Base-by-base conservation (phyloP, 2,113 vertebrate species). In the Ophthalmolycus amberensis region DNA sequence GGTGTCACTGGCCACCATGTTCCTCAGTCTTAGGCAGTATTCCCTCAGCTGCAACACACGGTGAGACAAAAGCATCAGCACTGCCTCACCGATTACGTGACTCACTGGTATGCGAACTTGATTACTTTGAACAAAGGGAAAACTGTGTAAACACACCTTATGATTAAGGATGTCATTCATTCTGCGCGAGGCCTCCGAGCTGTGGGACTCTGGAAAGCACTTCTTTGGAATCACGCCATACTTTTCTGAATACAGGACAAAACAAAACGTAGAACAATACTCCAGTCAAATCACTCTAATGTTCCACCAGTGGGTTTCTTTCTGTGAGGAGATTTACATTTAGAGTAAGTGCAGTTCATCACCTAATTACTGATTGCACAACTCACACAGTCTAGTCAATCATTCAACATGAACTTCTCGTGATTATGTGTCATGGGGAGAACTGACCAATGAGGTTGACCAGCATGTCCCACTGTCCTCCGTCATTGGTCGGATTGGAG, bases 151-250 rank as follows among this genome's bases (percentile, higher is more conserved):
- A 82, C 69, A 58, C 92, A 99, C 98, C 97, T 99, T 99, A 84
- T 99, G 97, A 93, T 97, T 99, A 82, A 99, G 94, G 90, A 99
- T 97, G 89, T 99, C 97, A 10, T 99, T 99, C 98, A 99, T 99
- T 93, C 97, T 96, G 69, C 97, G 96, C 6, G 96, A 97, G 27
- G 97, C 97, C 88, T 99, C 98, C 14, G 98, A 97, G 79, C 97
- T 98, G 74, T 97, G 96, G 46, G 97, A 99, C 92, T 99, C 98
- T 1, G 98, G 98, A 84, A 98, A 99, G 88, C 97, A 96, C 87
- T 98, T 99, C 95, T 99, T 99, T 91, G 98, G 98, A 40, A 99
- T 90, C 74, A 99, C 95, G 65, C 98, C 98, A 0, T 99, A 97
- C 90, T 99, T 99, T 91, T 99, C 98, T 99, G 85, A 50, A 92